Evolutionary conservation across 2,888 invertebrate genomes (phyloP), one percentile per base, ranked within the genome.

Genomic region (Pharmacophagus antenor): DNA sequence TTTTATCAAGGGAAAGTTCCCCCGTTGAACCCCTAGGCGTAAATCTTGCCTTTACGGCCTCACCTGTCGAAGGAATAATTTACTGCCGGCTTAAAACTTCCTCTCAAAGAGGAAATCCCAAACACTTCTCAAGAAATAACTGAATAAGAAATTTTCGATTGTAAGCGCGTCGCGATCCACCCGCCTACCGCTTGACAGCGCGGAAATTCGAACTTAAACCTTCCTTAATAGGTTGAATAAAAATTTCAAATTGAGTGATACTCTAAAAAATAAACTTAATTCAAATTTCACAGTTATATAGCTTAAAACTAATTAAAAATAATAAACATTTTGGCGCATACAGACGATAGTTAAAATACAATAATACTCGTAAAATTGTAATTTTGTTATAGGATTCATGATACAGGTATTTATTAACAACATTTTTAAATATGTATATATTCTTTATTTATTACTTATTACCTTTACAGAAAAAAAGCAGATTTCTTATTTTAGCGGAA

Each of bases 61-160:
- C 84, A 89, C 89, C 89, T 90, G 89, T 88, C 89, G 86, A 88
- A 82, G 77, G 86, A 87, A 88, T 89, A 90, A 90, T 90, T 89
- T 90, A 90, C 86, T 85, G 83, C 84, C 74, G 79, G 85, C 88
- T 90, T 88, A 88, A 89, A 90, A 89, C 85, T 89, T 88, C 82
- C 80, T 72, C 72, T 66, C 76, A 76, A 73, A 81, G 79, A 83
- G 84, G 82, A 87, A 88, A 88, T 86, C 83, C 86, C 86, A 84
- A 88, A 88, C 88, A 88, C 87, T 85, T 86, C 84, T 82, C 80
- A 82, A 85, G 86, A 86, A 88, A 86, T 85, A 85, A 86, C 85
- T 85, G 86, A 88, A 88, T 88, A 85, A 86, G 87, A 83, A 85
- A 85, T 85, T 83, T 76, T 77, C 80, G 74, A 83, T 82, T 82